Evolutionary conservation across 2,797 vertebrate genomes (phyloP).

Genomic region (Melanotaenia nigrans): DNA sequence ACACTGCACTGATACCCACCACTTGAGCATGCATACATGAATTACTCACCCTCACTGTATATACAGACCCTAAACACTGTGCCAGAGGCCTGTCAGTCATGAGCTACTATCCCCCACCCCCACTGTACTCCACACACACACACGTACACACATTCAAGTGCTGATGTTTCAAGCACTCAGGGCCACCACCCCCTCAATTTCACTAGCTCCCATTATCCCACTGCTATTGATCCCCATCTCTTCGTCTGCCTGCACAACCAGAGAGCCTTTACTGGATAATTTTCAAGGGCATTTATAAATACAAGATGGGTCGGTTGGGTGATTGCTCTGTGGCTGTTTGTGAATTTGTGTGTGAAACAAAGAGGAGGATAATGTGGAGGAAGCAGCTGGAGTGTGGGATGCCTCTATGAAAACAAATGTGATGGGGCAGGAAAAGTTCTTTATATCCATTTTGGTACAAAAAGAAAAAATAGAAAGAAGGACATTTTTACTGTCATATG

Average conservation of each 20-base stretch:
- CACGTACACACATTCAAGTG: constrained; percentile 31
- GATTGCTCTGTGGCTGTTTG: constrained; percentile 39
- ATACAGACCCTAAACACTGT: constrained; percentile 35
- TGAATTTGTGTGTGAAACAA: constrained; percentile 31
- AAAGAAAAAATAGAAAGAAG: background rate
- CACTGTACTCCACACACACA: constrained; percentile 6
- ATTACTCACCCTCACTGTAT: constrained; percentile 23
- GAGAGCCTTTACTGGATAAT: constrained; percentile 68
- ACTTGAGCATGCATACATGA: constrained; percentile 7
- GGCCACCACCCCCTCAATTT: constrained; percentile 54
- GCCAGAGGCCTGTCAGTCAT: constrained; percentile 33
- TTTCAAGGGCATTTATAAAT: constrained; percentile 78
- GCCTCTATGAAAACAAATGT: background rate
- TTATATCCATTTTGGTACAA: background rate
- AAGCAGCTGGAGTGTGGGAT: background rate
- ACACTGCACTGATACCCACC: background rate
- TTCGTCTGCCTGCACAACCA: constrained; percentile 45
- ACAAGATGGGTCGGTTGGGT: constrained; percentile 35
- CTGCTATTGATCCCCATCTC: constrained; percentile 74
- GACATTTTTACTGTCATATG: background rate
- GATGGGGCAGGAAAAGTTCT: background rate
- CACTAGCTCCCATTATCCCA: constrained; percentile 75
- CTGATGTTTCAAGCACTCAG: constrained; percentile 68
- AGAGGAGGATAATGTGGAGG: background rate
- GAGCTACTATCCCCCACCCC: constrained; percentile 23